Evolutionary conservation across 92 coral and sea anemone genomes (phyloP), one percentile per base, ranked within the genome.

Genomic region (Zoanthus sansibaricus): DNA sequence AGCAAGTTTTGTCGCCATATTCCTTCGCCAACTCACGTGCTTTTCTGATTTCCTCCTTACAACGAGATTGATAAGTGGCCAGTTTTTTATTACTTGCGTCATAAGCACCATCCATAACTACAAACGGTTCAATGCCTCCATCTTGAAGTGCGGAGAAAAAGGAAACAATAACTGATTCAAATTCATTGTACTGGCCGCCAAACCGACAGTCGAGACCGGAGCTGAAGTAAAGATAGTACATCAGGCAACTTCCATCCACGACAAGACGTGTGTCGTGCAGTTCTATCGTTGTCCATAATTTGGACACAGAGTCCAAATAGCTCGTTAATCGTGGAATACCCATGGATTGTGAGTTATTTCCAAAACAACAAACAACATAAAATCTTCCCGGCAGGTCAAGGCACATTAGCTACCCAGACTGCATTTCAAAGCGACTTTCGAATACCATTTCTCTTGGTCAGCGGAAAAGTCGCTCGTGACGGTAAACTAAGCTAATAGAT

Each of bases 161-260:
- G 32, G 78, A 73, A 56, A 86, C 62, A 7, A 92, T 88, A 66
- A 72, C 77, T 12, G 61, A 79, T n/a, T 93, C 91, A 31, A 92
- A 87, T 37, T 93, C 91, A 15, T 87, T 82, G 58, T 95, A 95
- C 72, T 97, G 93, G 13, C 99, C 99, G 11, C 99, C 99, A 86
- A 80, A 90, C 21, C 83, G 91, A 64, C 86, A 84, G 72, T 93
- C 93, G 9, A 95, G 71, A 0, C 86, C 93, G 21, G 64, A 72
- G 76, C 37, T 75, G 37, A 52, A 68, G 80, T 94, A 96, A 37
- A 97, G 71, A 71, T 89, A 75, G 31, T 87, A 85, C 31, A 82
- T 51, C 37, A 97, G 44, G 31, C 95, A 83, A n/a, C 83, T 88
- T 25, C 99, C 99, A 78, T 97, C 99, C 15, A 97, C 90, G 64